A percentile compares a stretch with the other conserved stretches of the same genome.
These are phyloP conservation scores for Rhopalosiphum nymphaeae DNA, from an alignment of 2,888 invertebrate species.

Conservation along the genomic window DNA sequence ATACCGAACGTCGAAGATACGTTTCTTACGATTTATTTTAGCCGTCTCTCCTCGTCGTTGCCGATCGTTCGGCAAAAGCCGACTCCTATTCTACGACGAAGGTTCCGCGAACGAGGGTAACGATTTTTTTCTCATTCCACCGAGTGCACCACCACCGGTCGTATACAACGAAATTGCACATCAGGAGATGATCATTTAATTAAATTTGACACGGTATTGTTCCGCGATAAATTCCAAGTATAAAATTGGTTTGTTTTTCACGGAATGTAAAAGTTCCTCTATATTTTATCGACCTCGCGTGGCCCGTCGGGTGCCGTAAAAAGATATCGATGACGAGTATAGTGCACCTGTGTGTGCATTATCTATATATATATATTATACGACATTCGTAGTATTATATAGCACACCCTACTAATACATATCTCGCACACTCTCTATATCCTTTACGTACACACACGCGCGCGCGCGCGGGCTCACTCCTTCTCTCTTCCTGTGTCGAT, in stretches of 20 bases:
- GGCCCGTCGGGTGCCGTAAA: background rate
- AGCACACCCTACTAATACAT: background rate
- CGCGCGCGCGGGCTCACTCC: no score
- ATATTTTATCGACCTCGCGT: background rate
- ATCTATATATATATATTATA: background rate
- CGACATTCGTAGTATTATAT: background rate
- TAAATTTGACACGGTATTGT: background rate
- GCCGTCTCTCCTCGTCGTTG: background rate
- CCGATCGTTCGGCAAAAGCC: background rate
- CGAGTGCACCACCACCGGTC: background rate
- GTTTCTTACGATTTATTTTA: no score
- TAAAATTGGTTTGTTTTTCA: background rate
- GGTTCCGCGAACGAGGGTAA: background rate
- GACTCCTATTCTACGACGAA: background rate
- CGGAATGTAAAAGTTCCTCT: background rate
- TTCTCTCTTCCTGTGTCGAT: background rate
- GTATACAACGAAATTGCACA: background rate
- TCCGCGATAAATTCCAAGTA: background rate
- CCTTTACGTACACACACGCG: no score
- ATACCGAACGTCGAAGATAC: background rate
- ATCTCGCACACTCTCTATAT: background rate
- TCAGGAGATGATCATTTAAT: background rate
- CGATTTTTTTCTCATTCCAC: background rate
- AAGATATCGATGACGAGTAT: background rate
- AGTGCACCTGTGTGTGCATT: slow-evolving; percentile 10